A percentile compares a stretch with the other conserved stretches of the same genome.
Conservation (phyloP, 1,140 invertebrate genomes). For the Zaprionus capensis region DNA sequence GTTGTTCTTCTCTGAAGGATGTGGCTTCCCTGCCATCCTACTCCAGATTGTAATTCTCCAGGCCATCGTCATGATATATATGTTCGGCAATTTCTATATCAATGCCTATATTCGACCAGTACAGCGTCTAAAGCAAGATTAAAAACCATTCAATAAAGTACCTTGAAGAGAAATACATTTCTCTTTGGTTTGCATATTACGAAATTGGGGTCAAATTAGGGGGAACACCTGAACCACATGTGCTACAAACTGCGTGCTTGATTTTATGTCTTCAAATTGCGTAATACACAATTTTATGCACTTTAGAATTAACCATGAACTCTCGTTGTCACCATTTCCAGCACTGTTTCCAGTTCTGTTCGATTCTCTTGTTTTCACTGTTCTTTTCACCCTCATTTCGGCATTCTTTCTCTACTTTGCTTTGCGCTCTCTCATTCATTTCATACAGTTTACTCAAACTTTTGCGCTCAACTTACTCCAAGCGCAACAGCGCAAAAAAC, state of each 20-base stretch:
- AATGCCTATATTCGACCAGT: constrained; percentile 32
- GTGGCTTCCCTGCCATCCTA: constrained; percentile 87
- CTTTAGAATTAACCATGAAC: not conserved
- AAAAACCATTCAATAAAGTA: not conserved
- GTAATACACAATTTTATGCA: not conserved
- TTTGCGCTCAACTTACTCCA: not conserved
- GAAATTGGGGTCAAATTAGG: not conserved
- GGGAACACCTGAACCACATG: too few species aligned
- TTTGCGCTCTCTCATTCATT: not conserved
- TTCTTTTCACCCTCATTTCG: not conserved
- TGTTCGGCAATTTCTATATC: constrained; percentile 93
- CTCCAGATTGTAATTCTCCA: constrained; percentile 85
- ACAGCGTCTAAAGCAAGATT: constrained; percentile 22
- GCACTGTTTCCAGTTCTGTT: too few species aligned
- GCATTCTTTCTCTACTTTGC: not conserved
- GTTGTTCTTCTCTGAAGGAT: constrained; percentile 81
- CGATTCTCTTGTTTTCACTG: not conserved
- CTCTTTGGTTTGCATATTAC: not conserved
- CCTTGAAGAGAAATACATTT: not conserved
- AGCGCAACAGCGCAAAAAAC: not conserved
- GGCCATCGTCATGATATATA: constrained; percentile 86
- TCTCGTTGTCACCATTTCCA: not conserved
- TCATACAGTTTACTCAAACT: not conserved
- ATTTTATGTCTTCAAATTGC: not conserved
- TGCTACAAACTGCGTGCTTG: not conserved